phyloP scores from a whole-genome alignment of 2,888 invertebrate genomes.

The Seira ritae region DNA sequence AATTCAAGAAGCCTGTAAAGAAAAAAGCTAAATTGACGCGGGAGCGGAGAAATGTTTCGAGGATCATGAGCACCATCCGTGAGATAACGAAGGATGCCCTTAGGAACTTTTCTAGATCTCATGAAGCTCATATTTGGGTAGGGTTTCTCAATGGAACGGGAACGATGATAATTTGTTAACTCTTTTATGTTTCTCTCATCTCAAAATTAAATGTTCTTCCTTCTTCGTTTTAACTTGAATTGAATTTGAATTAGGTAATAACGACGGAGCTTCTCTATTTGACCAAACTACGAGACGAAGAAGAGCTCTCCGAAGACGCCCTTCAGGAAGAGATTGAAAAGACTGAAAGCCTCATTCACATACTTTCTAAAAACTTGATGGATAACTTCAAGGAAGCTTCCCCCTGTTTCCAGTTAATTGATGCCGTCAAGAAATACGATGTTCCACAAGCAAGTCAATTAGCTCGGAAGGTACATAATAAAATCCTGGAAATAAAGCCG shows the following conservation, averaged over 20 bases:
- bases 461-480: background rate
- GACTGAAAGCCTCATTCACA: conserved; percentile 12
- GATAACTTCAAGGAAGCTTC: background rate
- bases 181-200: too few relatives aligned
- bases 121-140: conserved; percentile 37
- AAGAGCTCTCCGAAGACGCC: background rate
- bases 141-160: too few relatives aligned
- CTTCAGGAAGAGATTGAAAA: conserved; percentile 19
- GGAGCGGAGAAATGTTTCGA: conserved; percentile 15
- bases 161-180: background rate
- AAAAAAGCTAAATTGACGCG: too few relatives aligned
- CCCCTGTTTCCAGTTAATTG: conserved; percentile 17
- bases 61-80: conserved; percentile 22
- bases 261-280: conserved; percentile 30
- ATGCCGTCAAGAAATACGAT: background rate
- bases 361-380: conserved; percentile 7
- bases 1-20: background rate
- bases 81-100: conserved; percentile 22
- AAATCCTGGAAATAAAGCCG: conserved; percentile 4
- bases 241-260: conserved; percentile 9
- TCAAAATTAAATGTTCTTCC: too few relatives aligned
- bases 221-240: background rate
- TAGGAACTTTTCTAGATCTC: background rate
- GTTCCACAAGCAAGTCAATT: conserved; percentile 5
- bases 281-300: background rate